Conservation (phyloP, 1,140 invertebrate species). For the Apis dorsata region DNA sequence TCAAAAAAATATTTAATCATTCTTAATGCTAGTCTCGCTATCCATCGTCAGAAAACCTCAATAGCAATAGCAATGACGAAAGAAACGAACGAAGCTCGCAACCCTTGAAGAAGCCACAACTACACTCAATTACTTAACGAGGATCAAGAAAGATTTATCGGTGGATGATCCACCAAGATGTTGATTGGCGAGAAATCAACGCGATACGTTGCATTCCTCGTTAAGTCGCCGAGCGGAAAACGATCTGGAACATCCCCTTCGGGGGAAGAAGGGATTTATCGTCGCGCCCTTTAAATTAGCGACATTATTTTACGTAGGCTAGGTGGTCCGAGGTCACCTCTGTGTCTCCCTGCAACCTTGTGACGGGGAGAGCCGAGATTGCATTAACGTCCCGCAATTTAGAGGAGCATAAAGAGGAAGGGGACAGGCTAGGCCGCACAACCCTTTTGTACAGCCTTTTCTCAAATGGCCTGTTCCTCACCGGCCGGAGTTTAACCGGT, state of each 20-base stretch:
- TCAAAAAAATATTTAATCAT: no score
- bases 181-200: slow-evolving; percentile 22
- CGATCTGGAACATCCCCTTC: slow-evolving; percentile 1
- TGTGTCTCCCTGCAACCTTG: slow-evolving; percentile 16
- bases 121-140: not conserved
- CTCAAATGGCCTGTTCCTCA: slow-evolving; percentile 22
- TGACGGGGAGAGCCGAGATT: slow-evolving; percentile 10
- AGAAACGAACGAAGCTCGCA: not conserved
- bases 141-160: not conserved
- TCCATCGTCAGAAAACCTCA: no score
- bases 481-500: slow-evolving; percentile 2
- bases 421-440: no score
- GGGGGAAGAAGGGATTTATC: slow-evolving; percentile 11
- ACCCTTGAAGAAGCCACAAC: not conserved
- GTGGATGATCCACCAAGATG: slow-evolving; percentile 1
- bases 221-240: slow-evolving; percentile 7
- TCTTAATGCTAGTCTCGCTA: no score
- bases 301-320: slow-evolving; percentile 27
- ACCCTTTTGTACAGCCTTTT: slow-evolving; percentile 3
- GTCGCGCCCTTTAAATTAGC: slow-evolving; percentile 30
- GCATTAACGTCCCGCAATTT: slow-evolving; percentile 45
- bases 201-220: not conserved
- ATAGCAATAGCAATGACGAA: not conserved
- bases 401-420: slow-evolving; percentile 23
- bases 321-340: not conserved